A percentile compares a stretch with the other conserved stretches of the same genome.
Evolutionary conservation across 2,797 vertebrate genomes (phyloP).

Genomic region (Telmatherina bonti): DNA sequence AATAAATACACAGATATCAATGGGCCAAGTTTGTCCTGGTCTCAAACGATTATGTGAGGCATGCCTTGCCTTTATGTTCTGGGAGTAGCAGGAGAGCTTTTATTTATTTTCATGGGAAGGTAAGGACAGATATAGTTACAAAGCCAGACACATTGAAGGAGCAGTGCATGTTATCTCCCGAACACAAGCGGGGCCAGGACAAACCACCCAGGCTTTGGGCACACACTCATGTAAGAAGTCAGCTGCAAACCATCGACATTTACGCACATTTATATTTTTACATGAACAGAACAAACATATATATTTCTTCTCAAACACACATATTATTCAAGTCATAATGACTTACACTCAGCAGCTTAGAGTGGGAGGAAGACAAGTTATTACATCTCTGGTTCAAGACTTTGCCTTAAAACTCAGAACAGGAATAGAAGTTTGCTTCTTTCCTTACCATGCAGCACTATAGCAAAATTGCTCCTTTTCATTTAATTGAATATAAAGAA

Average conservation of each 20-base stretch:
- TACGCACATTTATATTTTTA: background rate
- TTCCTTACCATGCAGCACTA: no score
- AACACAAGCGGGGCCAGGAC: conserved; percentile 16
- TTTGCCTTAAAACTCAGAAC: no score
- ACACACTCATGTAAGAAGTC: background rate
- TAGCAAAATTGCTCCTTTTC: no score
- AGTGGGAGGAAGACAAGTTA: conserved; percentile 12
- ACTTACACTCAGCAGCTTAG: background rate
- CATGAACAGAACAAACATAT: background rate
- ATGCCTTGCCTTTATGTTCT: conserved; percentile 75
- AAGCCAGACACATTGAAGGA: conserved; percentile 65
- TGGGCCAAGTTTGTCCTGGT: conserved; percentile 85
- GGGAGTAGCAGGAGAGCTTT: conserved; percentile 69
- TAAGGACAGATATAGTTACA: conserved; percentile 80
- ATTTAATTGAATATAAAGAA: no score
- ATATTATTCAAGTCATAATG: no score
- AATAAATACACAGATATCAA: conserved; percentile 89
- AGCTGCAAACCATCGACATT: conserved; percentile 9
- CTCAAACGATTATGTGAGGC: conserved; percentile 82
- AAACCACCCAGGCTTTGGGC: conserved; percentile 45
- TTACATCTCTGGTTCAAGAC: conserved; percentile 29
- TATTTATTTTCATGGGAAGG: conserved; percentile 77
- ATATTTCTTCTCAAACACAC: background rate
- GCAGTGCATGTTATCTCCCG: conserved; percentile 71
- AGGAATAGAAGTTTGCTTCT: no score